Percentiles rank a stretch among this genome's conserved stretches.
Conservation (phyloP, 2,888 invertebrate species). For the Athrips mouffetella region DNA sequence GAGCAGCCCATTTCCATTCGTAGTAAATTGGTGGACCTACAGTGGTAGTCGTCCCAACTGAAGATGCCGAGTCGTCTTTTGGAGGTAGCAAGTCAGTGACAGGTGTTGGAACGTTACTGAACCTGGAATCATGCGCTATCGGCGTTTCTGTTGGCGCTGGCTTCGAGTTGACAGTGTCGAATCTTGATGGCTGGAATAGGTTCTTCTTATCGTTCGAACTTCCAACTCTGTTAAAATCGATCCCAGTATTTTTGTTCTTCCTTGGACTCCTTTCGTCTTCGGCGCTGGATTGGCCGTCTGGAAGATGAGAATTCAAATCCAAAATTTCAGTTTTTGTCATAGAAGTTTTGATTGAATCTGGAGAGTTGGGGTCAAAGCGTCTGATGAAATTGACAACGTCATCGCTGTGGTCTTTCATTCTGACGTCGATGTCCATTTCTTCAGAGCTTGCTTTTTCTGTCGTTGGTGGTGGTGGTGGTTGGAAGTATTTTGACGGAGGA, state of each 20-base stretch:
- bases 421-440: slow-evolving; percentile 37
- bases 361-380: slow-evolving; percentile 66
- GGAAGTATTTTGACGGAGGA: slow-evolving; percentile 46
- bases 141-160: slow-evolving; percentile 31
- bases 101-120: slow-evolving; percentile 37
- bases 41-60: slow-evolving; percentile 64
- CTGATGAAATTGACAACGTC: slow-evolving; percentile 65
- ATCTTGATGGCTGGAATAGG: slow-evolving; percentile 39
- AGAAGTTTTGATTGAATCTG: slow-evolving; percentile 54
- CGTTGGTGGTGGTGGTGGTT: slow-evolving; percentile 45
- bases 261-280: slow-evolving; percentile 60
- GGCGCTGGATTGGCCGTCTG: slow-evolving; percentile 56
- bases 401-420: slow-evolving; percentile 41
- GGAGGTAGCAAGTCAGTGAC: slow-evolving; percentile 73
- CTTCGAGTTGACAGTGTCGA: slow-evolving; percentile 53
- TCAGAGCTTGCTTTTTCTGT: slow-evolving; percentile 40
- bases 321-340: slow-evolving; percentile 65
- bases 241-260: slow-evolving; percentile 49
- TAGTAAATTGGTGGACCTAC: slow-evolving; percentile 81
- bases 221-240: slow-evolving; percentile 47
- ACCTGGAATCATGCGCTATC: slow-evolving; percentile 19
- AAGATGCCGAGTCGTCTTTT: slow-evolving; percentile 49
- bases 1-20: slow-evolving; percentile 82
- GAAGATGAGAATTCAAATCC: slow-evolving; percentile 56
- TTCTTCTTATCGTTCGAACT: slow-evolving; percentile 41